Percentiles rank a stretch among this genome's conserved stretches.
These are phyloP conservation scores for Apostichopus leukothele DNA, from an alignment of 53 echinoderm and acorn worm species.

Conservation along the genomic window DNA sequence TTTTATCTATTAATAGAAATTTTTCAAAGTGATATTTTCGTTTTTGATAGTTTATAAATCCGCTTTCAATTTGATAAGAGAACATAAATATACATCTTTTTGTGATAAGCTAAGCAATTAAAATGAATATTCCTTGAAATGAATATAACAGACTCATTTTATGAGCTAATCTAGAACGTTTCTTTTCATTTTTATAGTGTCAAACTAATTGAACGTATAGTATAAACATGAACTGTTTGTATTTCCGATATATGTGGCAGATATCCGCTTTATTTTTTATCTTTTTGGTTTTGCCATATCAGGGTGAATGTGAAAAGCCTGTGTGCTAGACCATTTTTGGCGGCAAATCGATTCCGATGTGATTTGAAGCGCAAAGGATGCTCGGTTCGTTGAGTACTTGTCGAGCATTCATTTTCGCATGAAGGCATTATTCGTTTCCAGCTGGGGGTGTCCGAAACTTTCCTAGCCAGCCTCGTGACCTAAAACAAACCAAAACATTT, in stretches of 20 bases:
- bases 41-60: no score
- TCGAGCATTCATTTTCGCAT: neutral
- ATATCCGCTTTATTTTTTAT: neutral
- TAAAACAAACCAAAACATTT: no score
- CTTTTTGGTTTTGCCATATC: neutral
- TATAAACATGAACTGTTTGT: constrained; percentile 25
- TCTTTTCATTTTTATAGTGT: no score
- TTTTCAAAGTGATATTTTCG: no score
- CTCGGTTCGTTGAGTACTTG: constrained; percentile 11
- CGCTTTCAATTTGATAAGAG: no score
- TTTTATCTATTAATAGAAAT: no score
- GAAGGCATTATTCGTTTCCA: neutral
- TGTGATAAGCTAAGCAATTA: no score
- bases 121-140: no score
- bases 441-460: neutral
- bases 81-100: no score
- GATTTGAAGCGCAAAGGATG: constrained; percentile 33
- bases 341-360: constrained; percentile 36
- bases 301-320: neutral
- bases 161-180: no score
- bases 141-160: neutral
- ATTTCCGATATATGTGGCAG: neutral
- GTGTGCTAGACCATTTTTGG: constrained; percentile 1
- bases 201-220: constrained; percentile 29
- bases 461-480: no score